Evolutionary conservation across 2,888 invertebrate species (phyloP), one percentile per base, ranked within the genome.

Genomic region (Colostygia pectinataria): DNA sequence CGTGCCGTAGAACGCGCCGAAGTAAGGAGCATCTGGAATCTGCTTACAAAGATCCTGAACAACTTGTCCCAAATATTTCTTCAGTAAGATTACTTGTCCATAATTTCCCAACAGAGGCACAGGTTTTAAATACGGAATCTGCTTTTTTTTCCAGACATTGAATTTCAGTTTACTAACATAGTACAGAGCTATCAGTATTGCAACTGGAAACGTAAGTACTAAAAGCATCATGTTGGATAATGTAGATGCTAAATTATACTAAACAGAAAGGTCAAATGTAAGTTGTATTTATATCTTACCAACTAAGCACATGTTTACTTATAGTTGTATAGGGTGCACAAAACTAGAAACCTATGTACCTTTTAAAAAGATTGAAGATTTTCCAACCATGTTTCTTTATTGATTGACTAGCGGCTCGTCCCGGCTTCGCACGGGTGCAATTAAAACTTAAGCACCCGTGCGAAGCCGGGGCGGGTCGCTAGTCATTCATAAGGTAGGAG

Each of bases 1-100:
- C 0, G 79, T 80, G 1, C 83, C 83, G 15, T 68, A 80, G 46
- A 66, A 85, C 0, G 73, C 71, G 0, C 87, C 87, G 1, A 87
- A 48, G 39, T 71, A 74, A 0, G 83, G 78, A 8, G 53, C 77
- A 2, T 71, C 53, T 0, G 79, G 74, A 12, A 79, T 78, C 25
- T 65, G 55, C 7, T 58, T 55, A 49, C 81, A 83, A 2, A 86
- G 63, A 8, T 68, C 61, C 29, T 71, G 68, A 0, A 60, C 52
- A 0, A 70, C 51, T 8, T 66, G 29, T 0, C 71, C 70, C 0
- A 64, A 6, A 37, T 58, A 66, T 39, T 71, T 63, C 52, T 59
- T 74, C 8, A 77, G 57, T 4, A 77, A 43, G 7, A 86, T 71
- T 18, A 61, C 73, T 2, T 68, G 62, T 0, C 62, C 61, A 41